phyloP scores from a whole-genome alignment of 2,888 invertebrate genomes.

The Lamellibrachia satsuma region DNA sequence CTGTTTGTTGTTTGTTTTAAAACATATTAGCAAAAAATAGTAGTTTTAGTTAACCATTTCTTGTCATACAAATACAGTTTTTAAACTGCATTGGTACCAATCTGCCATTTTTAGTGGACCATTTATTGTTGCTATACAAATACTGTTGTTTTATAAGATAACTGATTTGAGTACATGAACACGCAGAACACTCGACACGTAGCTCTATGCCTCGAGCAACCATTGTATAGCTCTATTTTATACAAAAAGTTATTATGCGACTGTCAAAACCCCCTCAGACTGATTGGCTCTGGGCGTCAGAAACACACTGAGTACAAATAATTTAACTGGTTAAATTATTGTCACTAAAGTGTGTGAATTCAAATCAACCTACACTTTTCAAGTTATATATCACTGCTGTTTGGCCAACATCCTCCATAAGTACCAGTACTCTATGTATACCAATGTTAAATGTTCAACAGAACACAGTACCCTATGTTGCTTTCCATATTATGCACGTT shows the following conservation, averaged over 20 bases:
- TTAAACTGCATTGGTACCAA: no score
- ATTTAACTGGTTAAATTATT: not conserved
- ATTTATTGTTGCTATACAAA: not conserved
- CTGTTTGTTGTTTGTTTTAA: no score
- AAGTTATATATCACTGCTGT: no score
- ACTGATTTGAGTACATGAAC: not conserved
- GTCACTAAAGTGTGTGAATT: not conserved
- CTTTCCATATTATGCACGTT: not conserved
- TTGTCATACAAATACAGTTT: no score
- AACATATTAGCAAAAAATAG: no score
- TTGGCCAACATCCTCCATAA: no score
- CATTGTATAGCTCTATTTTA: not conserved
- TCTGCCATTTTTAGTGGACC: not conserved
- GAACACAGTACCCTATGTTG: no score
- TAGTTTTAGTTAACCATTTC: no score
- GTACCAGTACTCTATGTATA: no score
- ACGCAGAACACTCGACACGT: not conserved
- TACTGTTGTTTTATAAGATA: not conserved
- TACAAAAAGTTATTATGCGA: not conserved
- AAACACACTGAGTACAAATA: not conserved
- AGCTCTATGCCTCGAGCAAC: not conserved
- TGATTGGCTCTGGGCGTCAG: not conserved
- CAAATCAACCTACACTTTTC: not conserved
- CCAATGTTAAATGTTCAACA: no score
- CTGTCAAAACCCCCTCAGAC: not conserved